Evolutionary conservation across 30 jellyfish, hydroid and myxozoan species (phyloP), one percentile per base, ranked within the genome.

Genomic region (Rhopilema esculentum): DNA sequence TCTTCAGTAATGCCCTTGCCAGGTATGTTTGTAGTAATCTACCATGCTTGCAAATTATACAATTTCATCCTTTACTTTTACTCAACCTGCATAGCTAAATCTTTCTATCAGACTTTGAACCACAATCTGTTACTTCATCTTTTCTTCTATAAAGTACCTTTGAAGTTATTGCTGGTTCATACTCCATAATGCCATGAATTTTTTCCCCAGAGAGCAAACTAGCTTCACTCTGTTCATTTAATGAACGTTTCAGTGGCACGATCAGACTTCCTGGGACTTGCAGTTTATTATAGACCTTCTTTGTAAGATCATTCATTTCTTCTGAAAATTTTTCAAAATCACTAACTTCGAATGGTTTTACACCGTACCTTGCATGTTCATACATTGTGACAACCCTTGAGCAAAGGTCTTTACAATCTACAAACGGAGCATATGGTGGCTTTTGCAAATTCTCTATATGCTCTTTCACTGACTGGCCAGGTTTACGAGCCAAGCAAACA

Each of bases 341-440:
- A 18, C 69, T 51, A 57, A 30, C 77, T 24, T 88, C 91, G 80
- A 95, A 95, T 16, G 90, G 89, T 68, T 87, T 86, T 4, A 91
- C 69, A 0, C 99, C 97, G 67, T 90, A 95, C 22, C 99, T 70
- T 0, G 99, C 98, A 82, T 95, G 99, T 52, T 95, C 98, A 53
- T 95, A 95, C 26, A 75, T 69, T 18, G 62, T 50, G 20, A 88
- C 89, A 16, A 95, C 98, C 17, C 89, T 51, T 23, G 88, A 91
- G 77, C 99, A 95, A 1, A 95, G 91, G 20, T 90, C 96, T 32
- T 88, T 91, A 33, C 93, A 79, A 20, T 91, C 97, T 19, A 86
- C 68, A 81, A 95, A 95, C n/a, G 99, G 99, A 24, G 99, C 96
- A 72, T 88, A 95, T 1, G 99, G 99, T 16, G 97, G 99, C 27